phyloP scores from a whole-genome alignment of 2,797 vertebrate species.

The Chaetophractus vellerosus region DNA sequence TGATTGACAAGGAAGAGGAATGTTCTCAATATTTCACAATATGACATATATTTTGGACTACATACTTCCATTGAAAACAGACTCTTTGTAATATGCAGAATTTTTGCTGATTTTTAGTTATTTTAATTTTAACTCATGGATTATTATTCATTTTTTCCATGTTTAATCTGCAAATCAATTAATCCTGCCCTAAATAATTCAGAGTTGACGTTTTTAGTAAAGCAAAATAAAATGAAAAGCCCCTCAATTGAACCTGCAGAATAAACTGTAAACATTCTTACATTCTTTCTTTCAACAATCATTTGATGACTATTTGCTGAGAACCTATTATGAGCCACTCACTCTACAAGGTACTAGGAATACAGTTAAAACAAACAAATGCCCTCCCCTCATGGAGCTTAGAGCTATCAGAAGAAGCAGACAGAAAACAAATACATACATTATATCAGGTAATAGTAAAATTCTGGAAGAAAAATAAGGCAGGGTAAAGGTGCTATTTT shows the following conservation, averaged over 20 bases:
- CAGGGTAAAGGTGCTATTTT: background rate
- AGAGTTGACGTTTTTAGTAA: slow-evolving; percentile 45
- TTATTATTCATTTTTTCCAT: background rate
- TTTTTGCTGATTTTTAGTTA: slow-evolving; percentile 25
- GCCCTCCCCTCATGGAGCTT: background rate
- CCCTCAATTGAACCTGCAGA: background rate
- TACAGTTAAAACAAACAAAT: background rate
- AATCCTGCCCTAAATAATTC: background rate
- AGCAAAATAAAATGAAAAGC: background rate
- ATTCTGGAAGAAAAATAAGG: background rate
- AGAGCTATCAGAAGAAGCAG: slow-evolving; percentile 6
- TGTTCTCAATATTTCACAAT: background rate
- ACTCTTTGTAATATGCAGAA: background rate
- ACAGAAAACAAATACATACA: background rate
- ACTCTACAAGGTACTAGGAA: background rate
- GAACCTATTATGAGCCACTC: background rate
- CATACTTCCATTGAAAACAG: background rate
- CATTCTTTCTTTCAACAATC: background rate
- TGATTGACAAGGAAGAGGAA: background rate
- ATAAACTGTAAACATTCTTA: background rate
- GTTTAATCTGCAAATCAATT: slow-evolving; percentile 34
- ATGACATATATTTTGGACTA: background rate
- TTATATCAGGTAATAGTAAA: background rate
- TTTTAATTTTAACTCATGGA: slow-evolving; percentile 15
- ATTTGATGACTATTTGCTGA: slow-evolving; percentile 26